Evolutionary conservation across 1,140 invertebrate genomes (phyloP).

Genomic region (Chrysopa pallens): DNA sequence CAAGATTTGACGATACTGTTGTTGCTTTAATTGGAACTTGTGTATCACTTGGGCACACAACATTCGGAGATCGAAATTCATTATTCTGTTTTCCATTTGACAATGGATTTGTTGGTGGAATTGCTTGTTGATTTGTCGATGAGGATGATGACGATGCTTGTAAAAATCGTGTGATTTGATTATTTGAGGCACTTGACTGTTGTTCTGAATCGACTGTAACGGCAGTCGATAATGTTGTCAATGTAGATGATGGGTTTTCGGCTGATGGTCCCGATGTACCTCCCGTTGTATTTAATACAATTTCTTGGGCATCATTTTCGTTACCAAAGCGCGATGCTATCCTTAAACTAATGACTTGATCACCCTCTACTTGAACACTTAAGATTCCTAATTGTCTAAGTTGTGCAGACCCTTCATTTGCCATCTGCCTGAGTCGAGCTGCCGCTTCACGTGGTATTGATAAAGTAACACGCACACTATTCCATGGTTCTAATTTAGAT

Average conservation of each 20-base stretch:
- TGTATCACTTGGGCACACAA: constrained; percentile 61
- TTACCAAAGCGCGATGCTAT: constrained; percentile 55
- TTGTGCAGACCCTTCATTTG: constrained; percentile 70
- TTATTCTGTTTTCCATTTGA: not conserved
- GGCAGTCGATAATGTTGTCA: too few relatives aligned
- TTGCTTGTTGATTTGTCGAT: not conserved
- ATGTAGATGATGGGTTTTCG: too few relatives aligned
- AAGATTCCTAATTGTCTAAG: constrained; percentile 83
- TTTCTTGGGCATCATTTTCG: constrained; percentile 43
- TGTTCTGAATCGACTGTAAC: too few relatives aligned
- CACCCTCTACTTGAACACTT: constrained; percentile 89
- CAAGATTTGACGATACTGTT: constrained; percentile 38
- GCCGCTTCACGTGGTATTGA: constrained; percentile 91
- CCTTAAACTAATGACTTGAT: constrained; percentile 83
- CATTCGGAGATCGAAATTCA: constrained; percentile 60
- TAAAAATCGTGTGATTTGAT: too few relatives aligned
- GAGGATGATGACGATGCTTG: not conserved
- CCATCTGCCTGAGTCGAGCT: constrained; percentile 68
- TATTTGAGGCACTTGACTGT: too few relatives aligned
- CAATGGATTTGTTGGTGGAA: not conserved
- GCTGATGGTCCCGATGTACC: constrained; percentile 8
- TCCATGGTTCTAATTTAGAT: constrained; percentile 93
- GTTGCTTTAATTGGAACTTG: constrained; percentile 31
- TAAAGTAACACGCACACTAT: constrained; percentile 91
- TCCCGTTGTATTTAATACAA: constrained; percentile 41